Conservation (phyloP, 1,140 invertebrate genomes). For the Nebria ingens region DNA sequence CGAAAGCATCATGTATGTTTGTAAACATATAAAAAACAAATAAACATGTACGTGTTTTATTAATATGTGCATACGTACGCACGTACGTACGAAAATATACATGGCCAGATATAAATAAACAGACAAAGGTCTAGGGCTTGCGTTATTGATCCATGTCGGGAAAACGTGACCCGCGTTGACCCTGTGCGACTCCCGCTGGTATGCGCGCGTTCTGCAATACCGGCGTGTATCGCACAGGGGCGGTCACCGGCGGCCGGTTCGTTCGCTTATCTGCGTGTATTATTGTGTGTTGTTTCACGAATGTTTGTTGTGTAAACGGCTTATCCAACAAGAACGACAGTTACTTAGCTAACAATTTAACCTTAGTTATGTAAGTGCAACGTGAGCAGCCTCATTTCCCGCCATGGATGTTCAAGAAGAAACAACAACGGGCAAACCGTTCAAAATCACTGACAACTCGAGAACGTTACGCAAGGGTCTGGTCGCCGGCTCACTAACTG, state of each 20-base stretch:
- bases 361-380: background rate
- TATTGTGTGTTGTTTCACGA: background rate
- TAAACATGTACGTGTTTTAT: background rate
- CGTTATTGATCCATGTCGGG: background rate
- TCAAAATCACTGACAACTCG: slow-evolving; percentile 57
- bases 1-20: too few species aligned
- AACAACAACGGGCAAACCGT: slow-evolving; percentile 37
- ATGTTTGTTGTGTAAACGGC: too few species aligned
- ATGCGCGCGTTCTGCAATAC: background rate
- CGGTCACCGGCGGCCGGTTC: slow-evolving; percentile 1
- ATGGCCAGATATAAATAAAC: background rate
- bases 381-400: background rate
- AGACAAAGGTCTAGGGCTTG: slow-evolving; percentile 4
- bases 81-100: background rate
- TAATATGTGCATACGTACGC: background rate
- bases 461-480: slow-evolving; percentile 70
- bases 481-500: slow-evolving; percentile 62
- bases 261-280: too few species aligned
- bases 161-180: slow-evolving; percentile 3
- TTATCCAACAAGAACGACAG: too few species aligned
- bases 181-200: background rate
- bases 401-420: background rate
- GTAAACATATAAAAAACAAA: too few species aligned
- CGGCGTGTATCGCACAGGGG: background rate
- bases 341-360: too few species aligned